phyloP scores from a whole-genome alignment of 1,140 invertebrate genomes.

The Streblospio benedicti region DNA sequence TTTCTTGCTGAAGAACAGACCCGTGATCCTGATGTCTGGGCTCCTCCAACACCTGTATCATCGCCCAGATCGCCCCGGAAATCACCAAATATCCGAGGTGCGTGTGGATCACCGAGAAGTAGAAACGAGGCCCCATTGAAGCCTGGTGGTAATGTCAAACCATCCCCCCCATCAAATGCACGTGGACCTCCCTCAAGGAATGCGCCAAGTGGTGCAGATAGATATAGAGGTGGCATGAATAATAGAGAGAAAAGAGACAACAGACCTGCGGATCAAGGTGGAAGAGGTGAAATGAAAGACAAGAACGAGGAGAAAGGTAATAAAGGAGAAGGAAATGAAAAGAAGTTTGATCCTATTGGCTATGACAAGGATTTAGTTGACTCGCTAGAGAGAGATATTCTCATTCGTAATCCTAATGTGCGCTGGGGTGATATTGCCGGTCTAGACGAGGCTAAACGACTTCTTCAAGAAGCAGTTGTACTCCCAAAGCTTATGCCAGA shows the following conservation, averaged over 20 bases:
- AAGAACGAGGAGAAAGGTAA: no score
- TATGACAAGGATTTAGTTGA: slow-evolving; percentile 90
- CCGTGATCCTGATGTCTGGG: slow-evolving; percentile 67
- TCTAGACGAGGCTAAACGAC: slow-evolving; percentile 82
- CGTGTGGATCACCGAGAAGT: no score
- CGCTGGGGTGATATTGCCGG: slow-evolving; percentile 85
- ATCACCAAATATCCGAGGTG: no score
- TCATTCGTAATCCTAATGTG: slow-evolving; percentile 95
- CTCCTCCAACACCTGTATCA: slow-evolving; percentile 65
- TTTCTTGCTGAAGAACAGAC: slow-evolving; percentile 53
- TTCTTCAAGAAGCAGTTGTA: slow-evolving; percentile 95
- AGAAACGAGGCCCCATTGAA: no score
- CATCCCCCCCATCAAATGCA: not conserved
- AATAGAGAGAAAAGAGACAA: not conserved
- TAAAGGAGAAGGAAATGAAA: slow-evolving; percentile 55
- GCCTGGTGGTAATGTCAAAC: slow-evolving; percentile 17
- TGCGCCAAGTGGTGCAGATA: no score
- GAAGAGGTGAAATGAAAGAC: not conserved
- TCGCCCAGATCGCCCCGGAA: slow-evolving; percentile 29
- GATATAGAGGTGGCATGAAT: no score
- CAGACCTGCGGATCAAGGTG: not conserved
- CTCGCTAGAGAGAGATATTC: slow-evolving; percentile 90
- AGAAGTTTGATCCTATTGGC: slow-evolving; percentile 79
- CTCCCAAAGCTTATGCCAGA: slow-evolving; percentile 97
- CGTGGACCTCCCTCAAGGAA: not conserved